A percentile compares a stretch with the other conserved stretches of the same genome.
These are phyloP conservation scores for Phylloscopus trochiloides DNA, from an alignment of 2,113 vertebrate genomes.

Conservation along the genomic window DNA sequence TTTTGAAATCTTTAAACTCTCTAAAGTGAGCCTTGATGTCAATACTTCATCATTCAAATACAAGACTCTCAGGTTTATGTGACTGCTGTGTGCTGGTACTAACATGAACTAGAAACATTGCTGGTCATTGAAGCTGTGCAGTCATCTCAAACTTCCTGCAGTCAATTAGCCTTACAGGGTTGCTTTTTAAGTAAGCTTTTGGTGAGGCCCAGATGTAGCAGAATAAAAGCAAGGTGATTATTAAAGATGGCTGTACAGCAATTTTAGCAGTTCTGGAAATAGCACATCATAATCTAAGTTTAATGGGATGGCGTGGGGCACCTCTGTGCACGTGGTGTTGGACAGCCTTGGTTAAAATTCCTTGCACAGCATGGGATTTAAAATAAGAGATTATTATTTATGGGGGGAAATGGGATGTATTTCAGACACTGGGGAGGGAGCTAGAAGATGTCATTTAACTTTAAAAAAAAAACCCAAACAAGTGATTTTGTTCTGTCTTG, in stretches of 20 bases:
- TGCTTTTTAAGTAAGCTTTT: not conserved
- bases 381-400: not conserved
- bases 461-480: not conserved
- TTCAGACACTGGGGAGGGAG: not conserved
- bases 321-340: not conserved
- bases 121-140: not conserved
- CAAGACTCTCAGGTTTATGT: not conserved
- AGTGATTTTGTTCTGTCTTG: not conserved
- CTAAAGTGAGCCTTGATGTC: not conserved
- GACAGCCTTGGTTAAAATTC: not conserved
- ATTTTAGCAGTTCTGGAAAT: slow-evolving; percentile 6
- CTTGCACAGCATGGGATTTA: not conserved
- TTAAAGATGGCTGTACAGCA: not conserved
- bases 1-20: not conserved
- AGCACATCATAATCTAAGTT: not conserved
- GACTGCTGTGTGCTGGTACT: not conserved
- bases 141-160: not conserved
- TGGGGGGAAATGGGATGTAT: not conserved
- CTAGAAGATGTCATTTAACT: not conserved
- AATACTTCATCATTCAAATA: not conserved
- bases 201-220: not conserved
- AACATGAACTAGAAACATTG: not conserved
- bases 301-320: not conserved
- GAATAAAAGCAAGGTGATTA: not conserved
- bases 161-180: not conserved